These are phyloP conservation scores for Albula glossodonta DNA, from an alignment of 2,113 vertebrate species.

Conservation along the genomic window DNA sequence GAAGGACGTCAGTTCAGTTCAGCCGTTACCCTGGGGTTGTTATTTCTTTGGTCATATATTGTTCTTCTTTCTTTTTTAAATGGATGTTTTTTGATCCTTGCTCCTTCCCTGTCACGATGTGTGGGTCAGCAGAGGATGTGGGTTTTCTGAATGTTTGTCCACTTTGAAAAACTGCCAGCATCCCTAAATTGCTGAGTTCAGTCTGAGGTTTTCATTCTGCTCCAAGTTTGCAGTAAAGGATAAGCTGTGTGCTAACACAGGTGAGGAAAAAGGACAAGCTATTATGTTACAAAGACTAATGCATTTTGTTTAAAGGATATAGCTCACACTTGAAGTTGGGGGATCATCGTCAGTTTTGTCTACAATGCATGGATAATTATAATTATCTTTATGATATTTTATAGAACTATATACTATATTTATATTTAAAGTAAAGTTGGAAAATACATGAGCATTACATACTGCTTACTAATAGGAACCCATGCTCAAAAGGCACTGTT, in stretches of 20 bases:
- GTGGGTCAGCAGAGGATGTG: constrained; percentile 1
- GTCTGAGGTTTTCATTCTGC: neutral
- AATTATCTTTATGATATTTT: no score
- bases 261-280: neutral
- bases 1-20: constrained; percentile 37
- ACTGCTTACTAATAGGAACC: no score
- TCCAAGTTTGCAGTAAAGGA: neutral
- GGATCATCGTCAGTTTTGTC: neutral
- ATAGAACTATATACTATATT: no score
- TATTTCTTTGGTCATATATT: neutral
- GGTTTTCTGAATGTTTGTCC: neutral
- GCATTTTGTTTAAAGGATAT: no score
- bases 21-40: constrained; percentile 30
- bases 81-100: neutral
- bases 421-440: no score
- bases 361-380: neutral
- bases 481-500: no score
- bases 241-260: neutral
- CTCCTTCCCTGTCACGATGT: neutral
- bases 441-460: no score
- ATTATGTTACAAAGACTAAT: neutral
- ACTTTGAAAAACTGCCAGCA: constrained; percentile 14
- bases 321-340: neutral
- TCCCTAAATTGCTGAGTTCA: neutral
- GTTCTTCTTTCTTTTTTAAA: constrained; percentile 15